These are phyloP conservation scores for Cervus canadensis DNA, from an alignment of 2,113 vertebrate genomes.

Conservation along the genomic window DNA sequence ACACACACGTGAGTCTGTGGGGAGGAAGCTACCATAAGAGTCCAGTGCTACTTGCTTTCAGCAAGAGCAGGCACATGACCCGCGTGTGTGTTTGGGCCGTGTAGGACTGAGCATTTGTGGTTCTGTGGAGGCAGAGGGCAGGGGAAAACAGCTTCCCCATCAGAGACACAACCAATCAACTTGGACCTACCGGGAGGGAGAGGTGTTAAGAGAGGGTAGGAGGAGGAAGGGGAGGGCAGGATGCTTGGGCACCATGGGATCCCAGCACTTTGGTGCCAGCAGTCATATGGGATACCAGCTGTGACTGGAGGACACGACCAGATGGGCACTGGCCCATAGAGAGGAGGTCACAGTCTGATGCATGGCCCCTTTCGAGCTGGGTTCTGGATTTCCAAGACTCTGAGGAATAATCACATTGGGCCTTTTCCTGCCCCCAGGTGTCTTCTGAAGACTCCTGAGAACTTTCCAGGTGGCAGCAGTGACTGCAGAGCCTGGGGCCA, in stretches of 20 bases:
- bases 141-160: not conserved
- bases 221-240: not conserved
- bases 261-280: not conserved
- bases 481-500: not conserved
- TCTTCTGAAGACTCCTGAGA: not conserved
- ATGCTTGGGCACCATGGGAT: not conserved
- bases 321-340: not conserved
- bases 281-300: not conserved
- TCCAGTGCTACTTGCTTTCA: not conserved
- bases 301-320: not conserved
- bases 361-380: not conserved
- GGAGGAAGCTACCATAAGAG: not conserved
- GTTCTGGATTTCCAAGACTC: not conserved
- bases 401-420: not conserved
- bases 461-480: not conserved
- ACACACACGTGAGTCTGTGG: not conserved
- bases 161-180: not conserved
- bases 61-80: not conserved
- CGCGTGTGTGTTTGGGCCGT: fast-evolving
- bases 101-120: not conserved
- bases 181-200: not conserved
- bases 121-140: not conserved
- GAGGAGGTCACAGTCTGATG: no score
- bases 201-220: not conserved
- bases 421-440: not conserved